These are phyloP conservation scores for Lycaena phlaeas DNA, from an alignment of 2,888 invertebrate species.

Conservation along the genomic window DNA sequence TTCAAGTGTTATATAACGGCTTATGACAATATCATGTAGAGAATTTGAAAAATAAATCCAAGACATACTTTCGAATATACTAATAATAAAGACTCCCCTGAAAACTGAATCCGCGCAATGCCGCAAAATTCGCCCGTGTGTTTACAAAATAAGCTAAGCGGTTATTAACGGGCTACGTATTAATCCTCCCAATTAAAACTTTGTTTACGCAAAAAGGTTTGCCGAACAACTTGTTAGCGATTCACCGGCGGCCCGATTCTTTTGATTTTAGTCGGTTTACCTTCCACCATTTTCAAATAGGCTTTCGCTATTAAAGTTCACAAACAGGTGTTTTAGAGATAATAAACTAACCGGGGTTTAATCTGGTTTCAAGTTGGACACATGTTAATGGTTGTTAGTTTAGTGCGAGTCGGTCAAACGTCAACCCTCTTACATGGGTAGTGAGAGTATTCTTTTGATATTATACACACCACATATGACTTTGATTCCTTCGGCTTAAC, in stretches of 20 bases:
- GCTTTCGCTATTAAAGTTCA: constrained; percentile 1
- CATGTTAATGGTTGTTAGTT: too few relatives aligned
- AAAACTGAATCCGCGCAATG: neutral
- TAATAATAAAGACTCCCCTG: too few relatives aligned
- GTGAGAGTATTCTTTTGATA: too few relatives aligned
- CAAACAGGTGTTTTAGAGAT: constrained; percentile 1
- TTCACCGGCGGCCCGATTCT: constrained; percentile 20
- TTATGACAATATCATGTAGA: too few relatives aligned
- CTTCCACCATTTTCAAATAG: constrained; percentile 15
- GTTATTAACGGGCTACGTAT: constrained; percentile 30
- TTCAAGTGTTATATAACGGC: too few relatives aligned
- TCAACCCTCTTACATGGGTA: too few relatives aligned
- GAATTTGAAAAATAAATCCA: too few relatives aligned
- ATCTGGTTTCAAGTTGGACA: neutral
- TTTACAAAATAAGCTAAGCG: constrained; percentile 19
- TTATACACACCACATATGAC: too few relatives aligned
- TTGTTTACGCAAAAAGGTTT: constrained; percentile 30
- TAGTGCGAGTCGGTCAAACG: too few relatives aligned
- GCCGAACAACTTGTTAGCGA: constrained; percentile 25
- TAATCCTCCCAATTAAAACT: constrained; percentile 41
- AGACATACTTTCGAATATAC: too few relatives aligned
- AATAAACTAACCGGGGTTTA: neutral
- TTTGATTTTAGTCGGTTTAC: constrained; percentile 26
- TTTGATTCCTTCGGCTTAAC: too few relatives aligned
- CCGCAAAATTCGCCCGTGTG: constrained; percentile 12